Evolutionary conservation across 2,113 vertebrate genomes (phyloP).

Genomic region (Spheniscus mendiculus): DNA sequence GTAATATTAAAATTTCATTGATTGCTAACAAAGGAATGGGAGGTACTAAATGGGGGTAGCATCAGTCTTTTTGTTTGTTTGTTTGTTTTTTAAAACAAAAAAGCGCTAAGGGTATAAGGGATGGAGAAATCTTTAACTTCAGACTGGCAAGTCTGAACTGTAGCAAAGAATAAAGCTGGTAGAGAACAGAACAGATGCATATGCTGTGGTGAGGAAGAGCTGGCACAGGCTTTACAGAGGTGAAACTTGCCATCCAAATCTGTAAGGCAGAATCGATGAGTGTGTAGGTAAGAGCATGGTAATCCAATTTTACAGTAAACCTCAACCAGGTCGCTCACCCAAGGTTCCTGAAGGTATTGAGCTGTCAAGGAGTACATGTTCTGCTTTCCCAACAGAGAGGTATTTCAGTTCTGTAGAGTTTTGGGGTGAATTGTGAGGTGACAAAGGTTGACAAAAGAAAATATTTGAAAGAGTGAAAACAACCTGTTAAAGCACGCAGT

Average conservation of each 20-base stretch:
- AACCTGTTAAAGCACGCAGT: background rate
- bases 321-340: background rate
- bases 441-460: background rate
- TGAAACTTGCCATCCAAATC: background rate
- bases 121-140: background rate
- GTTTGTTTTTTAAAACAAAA: background rate
- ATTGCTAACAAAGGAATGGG: background rate
- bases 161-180: background rate
- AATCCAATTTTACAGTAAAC: background rate
- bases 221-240: rapidly evolving
- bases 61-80: background rate
- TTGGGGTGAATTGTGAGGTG: background rate
- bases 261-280: background rate
- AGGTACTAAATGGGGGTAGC: background rate
- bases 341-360: background rate
- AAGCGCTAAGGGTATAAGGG: background rate
- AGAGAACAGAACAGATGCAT: background rate
- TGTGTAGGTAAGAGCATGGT: background rate
- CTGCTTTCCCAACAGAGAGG: background rate
- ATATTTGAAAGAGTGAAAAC: background rate
- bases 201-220: background rate
- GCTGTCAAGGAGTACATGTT: background rate
- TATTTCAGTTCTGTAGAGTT: background rate
- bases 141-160: background rate
- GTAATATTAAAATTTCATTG: background rate